Base-by-base conservation (phyloP, 2,888 invertebrate species). In the Stenodema calcarata region DNA sequence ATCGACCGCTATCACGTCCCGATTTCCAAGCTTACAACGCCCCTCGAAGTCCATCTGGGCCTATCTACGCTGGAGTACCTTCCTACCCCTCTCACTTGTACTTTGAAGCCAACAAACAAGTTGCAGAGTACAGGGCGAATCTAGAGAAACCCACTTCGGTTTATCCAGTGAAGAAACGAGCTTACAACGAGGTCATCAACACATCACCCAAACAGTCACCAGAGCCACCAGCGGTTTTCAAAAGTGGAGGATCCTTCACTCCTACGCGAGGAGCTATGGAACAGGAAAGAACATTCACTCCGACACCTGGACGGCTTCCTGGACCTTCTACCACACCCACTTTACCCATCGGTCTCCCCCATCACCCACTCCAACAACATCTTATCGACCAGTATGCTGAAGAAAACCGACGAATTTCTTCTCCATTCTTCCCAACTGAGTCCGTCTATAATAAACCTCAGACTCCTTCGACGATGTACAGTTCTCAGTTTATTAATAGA, bases 161-260 rank as follows among this genome's bases (percentile, higher is more conserved):
- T 35, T 94, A 93, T 89, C 94, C 94, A 12, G 94, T 94, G 50
- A 94, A 94, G 90, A 94, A 94, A 90, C 92, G 94, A 62, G 92
- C 92, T 47, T 94, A 94, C 89, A 93, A 92, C 90, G 94, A 94
- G 89, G 90, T 89, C 28, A 91, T 92, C 54, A 88, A 75, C 62
- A 75, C 76, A 7, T 87, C 88, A 30, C 87, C 88, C 16, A 86
- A 79, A 18, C 84, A 47, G 83, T 87, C 87, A 14, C 41, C 73
- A n/a, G 75, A 86, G 1, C 76, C 87, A 30, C 62, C 3, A 23
- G 23, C 23, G 23, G 27, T 86, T 9, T 75, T 86, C 30, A 87
- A 88, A 28, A 87, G 87, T 44, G 88, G 88, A 44, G 89, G 89
- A 16, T 89, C 89, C 9, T 89, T 89, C 69, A 89, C 89, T 27